Conservation (phyloP, 2,888 invertebrate species). For the Arenicola marina region DNA sequence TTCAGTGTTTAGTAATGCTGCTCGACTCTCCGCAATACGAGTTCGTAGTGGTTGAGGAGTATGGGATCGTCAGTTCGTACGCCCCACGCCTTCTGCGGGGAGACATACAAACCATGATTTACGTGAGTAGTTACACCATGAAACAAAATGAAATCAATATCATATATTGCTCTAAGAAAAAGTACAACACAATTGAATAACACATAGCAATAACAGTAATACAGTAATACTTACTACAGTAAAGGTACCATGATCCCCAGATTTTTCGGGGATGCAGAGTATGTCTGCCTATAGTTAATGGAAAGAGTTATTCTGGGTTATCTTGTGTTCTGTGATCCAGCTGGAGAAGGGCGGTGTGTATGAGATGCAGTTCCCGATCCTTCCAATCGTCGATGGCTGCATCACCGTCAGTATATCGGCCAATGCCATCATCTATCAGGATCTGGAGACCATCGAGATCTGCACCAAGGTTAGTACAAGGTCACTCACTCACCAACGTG, state of each 20-base stretch:
- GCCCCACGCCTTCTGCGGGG: slow-evolving; percentile 88
- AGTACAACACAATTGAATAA: too few species aligned
- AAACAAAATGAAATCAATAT: too few species aligned
- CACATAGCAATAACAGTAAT: too few species aligned
- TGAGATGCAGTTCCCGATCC: slow-evolving; percentile 87
- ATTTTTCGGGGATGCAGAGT: too few species aligned
- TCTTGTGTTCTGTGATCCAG: slow-evolving; percentile 40
- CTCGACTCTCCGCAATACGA: slow-evolving; percentile 79
- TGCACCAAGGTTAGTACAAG: slow-evolving; percentile 18
- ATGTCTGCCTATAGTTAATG: neutral
- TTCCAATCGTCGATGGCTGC: slow-evolving; percentile 78
- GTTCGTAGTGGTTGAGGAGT: slow-evolving; percentile 64
- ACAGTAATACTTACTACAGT: too few species aligned
- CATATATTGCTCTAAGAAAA: too few species aligned
- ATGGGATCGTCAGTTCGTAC: slow-evolving; percentile 75
- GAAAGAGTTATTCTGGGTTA: neutral
- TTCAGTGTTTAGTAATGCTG: slow-evolving; percentile 75
- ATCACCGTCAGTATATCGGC: slow-evolving; percentile 74
- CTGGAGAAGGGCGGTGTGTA: slow-evolving; percentile 61
- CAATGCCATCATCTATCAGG: slow-evolving; percentile 63
- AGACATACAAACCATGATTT: slow-evolving; percentile 94
- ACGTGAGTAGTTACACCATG: too few species aligned
- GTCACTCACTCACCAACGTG: too few species aligned
- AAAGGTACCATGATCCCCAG: too few species aligned
- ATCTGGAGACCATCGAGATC: slow-evolving; percentile 20